Evolutionary conservation across 2,888 invertebrate genomes (phyloP).

Genomic region (Mechanitis mazaeus): DNA sequence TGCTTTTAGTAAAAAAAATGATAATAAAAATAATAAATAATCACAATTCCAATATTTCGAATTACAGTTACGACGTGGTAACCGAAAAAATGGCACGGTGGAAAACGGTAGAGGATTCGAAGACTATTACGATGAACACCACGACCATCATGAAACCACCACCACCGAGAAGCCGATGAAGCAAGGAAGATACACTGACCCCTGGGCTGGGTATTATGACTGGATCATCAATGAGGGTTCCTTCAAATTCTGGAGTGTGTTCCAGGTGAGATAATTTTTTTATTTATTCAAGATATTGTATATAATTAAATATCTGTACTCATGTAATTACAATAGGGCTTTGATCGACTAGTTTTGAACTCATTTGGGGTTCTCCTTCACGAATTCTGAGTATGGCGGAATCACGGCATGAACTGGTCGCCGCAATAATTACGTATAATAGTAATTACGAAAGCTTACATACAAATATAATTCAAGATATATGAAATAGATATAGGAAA

Average conservation of each 20-base stretch:
- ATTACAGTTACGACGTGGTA: constrained; percentile 43
- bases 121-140: constrained; percentile 69
- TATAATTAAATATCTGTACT: not conserved
- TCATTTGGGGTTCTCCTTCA: too few species aligned
- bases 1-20: too few species aligned
- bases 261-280: constrained; percentile 78
- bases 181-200: constrained; percentile 79
- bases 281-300: not conserved
- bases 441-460: too few species aligned
- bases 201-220: constrained; percentile 89
- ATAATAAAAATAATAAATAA: too few species aligned
- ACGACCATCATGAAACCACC: constrained; percentile 52
- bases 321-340: too few species aligned
- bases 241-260: constrained; percentile 92
- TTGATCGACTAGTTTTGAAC: too few species aligned
- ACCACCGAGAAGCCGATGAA: constrained; percentile 73
- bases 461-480: not conserved
- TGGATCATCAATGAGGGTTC: constrained; percentile 92
- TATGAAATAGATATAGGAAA: constrained; percentile 5
- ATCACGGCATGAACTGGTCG: too few species aligned
- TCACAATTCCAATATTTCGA: too few species aligned
- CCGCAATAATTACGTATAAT: too few species aligned
- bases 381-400: too few species aligned
- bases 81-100: constrained; percentile 33
- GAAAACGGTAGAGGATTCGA: constrained; percentile 59